Base-by-base conservation (phyloP, 1,140 invertebrate genomes). In the Drosophila pectinifera region DNA sequence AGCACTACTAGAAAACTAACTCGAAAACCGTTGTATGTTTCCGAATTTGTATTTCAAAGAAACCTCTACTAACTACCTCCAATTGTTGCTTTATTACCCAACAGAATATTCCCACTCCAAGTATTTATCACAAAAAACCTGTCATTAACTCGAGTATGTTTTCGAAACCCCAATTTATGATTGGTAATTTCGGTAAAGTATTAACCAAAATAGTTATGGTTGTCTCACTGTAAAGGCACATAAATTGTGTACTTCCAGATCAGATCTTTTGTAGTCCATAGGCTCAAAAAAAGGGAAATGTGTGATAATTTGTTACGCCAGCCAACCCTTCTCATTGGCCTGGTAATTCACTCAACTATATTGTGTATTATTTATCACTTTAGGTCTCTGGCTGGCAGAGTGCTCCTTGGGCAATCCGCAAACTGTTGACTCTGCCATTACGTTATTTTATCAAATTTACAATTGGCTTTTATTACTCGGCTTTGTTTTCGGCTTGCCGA, bases 351-450 rank as follows among this genome's bases (percentile, higher is more conserved):
- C 24, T 22, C 20, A 22, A 11, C 58, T 20, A 26, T 28, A 59
- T 62, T 59, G 24, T 20, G 10, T 39, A 64, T 49, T 64, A 41
- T 64, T 64, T 43, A 45, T 56, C 31, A 11, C 62, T 55, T 45
- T 22, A 22, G 13, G 8, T 28, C 58, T 55, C 10, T 18, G 24
- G 24, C 5, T 49, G 26, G 11, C 26, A 14, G 53, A 58, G 4
- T 14, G 53, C 54, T 64, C 8, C 38, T 61, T 43, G 28, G 34
- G 45, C 24, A 68, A 51, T 68, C 26, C n/a, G 24, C 7, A 38
- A 69, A 46, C 14, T 56, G 49, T 70, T 69, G 67, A 69, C 67
- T 26, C 41, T 56, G 64, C 7, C 41, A 69, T 56, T 69, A 39
- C 64, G 49, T 39, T 46, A 24, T 39, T 67, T 69, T 56, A 55